Conservation (phyloP, 2,888 invertebrate species). For the Geophilus truncorum region DNA sequence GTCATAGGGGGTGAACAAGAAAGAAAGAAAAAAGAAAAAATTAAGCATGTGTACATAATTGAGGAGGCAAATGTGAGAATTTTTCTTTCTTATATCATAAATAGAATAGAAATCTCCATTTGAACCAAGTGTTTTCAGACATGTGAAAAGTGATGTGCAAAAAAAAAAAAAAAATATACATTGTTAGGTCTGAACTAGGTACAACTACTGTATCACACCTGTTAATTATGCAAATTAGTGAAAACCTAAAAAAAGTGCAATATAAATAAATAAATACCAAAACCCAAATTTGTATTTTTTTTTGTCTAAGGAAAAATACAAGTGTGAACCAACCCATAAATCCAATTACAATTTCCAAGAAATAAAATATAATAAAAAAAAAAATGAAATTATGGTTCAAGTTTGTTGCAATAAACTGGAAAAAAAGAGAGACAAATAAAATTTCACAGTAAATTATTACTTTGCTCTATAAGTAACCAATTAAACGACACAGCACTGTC, state of each 20-base stretch:
- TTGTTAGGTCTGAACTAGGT: no score
- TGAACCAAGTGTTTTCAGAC: not conserved
- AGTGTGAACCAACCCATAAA: not conserved
- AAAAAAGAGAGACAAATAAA: not conserved
- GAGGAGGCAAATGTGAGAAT: slow-evolving; percentile 1
- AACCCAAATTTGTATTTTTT: not conserved
- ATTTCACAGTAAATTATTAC: not conserved
- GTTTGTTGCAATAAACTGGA: not conserved
- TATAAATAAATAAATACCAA: not conserved
- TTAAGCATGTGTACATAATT: slow-evolving; percentile 32
- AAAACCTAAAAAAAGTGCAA: not conserved
- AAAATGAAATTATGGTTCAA: not conserved
- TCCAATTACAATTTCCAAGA: not conserved
- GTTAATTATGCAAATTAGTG: not conserved
- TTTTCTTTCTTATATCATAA: not conserved
- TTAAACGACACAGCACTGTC: not conserved
- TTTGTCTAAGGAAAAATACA: not conserved
- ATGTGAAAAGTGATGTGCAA: not conserved
- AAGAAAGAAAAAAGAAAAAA: slow-evolving; percentile 34
- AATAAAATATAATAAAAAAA: not conserved
- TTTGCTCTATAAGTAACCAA: no score
- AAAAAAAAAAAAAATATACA: not conserved
- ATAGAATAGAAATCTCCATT: not conserved
- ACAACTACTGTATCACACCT: not conserved
- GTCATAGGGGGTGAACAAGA: slow-evolving; percentile 33